Base-by-base conservation (phyloP, 1,140 invertebrate genomes). In the Asbolus verrucosus region DNA sequence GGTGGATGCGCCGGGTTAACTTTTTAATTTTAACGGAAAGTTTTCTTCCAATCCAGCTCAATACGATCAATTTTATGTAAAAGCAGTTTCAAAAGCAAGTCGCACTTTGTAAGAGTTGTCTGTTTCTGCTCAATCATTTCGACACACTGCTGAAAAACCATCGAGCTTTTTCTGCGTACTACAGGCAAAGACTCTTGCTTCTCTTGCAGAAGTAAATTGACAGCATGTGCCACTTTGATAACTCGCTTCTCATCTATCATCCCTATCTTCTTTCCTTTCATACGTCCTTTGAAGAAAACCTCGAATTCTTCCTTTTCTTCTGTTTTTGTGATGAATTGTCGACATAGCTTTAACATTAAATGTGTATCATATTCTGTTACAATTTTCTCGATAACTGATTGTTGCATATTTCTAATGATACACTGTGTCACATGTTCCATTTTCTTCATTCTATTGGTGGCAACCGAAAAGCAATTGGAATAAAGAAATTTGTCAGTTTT, bases 401-500 rank as follows among this genome's bases (percentile, higher is more conserved):
- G 8, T 1, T 11, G 13, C 11, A 11, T 54, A 21, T 27, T n/a
- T 4, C 46, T n/a, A 13, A 54, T 24, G 21, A 27, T 11, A 9
- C 46, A 27, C 21, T 4, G 6, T 9, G 21, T 24, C 9, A 54
- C 21, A n/a, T 54, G 8, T 6, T 24, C 21, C 61, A 63, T 63
- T 4, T 15, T 38, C 2, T 16, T 24, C 31, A 63, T 38, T 4
- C 1, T 16, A 13, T 6, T 38, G 1, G 18, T 21, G 2, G 4
- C 33, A n/a, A 63, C 11, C 11, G 16, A 14, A 6, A 19, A 39
- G 16, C 61, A 39, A 21, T 63, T 41, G 1, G 6, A 5, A 21
- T 63, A 63, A 0, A 38, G 5, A 24, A 41, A 41, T 19, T 63
- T 41, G 11, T 63, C 61, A 0, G 36, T 0, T 39, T 63, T 63